phyloP scores from a whole-genome alignment of 92 coral and sea anemone genomes.

The Meandrina meandrites region DNA sequence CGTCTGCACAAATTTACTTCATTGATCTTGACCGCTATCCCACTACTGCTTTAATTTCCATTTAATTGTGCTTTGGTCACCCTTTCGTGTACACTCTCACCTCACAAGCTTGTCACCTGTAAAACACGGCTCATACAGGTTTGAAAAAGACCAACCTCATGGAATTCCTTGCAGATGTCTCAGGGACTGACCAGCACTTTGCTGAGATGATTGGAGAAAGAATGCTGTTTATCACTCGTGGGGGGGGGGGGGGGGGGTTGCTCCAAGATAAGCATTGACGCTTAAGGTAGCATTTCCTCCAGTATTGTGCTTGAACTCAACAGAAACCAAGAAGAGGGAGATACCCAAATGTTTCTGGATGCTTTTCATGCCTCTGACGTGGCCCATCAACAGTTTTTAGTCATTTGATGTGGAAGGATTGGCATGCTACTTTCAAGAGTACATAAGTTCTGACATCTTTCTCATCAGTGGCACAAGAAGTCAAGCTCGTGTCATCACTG shows the following conservation, averaged over 20 bases:
- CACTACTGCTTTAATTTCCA: too few relatives aligned
- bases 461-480: conserved; percentile 62
- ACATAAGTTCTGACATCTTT: conserved; percentile 49
- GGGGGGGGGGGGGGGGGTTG: conserved; percentile 45
- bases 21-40: too few relatives aligned
- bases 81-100: too few relatives aligned
- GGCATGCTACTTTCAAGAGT: conserved; percentile 50
- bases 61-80: too few relatives aligned
- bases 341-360: conserved; percentile 68
- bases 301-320: conserved; percentile 42
- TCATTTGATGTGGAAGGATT: conserved; percentile 67
- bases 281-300: conserved; percentile 51
- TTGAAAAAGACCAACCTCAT: conserved; percentile 53
- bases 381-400: conserved; percentile 33
- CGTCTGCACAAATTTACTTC: too few relatives aligned
- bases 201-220: conserved; percentile 47
- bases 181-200: conserved; percentile 41
- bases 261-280: conserved; percentile 30
- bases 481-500: conserved; percentile 41
- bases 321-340: conserved; percentile 60
- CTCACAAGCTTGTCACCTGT: too few relatives aligned
- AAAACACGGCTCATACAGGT: too few relatives aligned
- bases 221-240: conserved; percentile 38
- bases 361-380: conserved; percentile 43
- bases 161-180: conserved; percentile 49